Evolutionary conservation across 2,888 invertebrate genomes (phyloP), one percentile per base, ranked within the genome.

Genomic region (Volucella inflata): DNA sequence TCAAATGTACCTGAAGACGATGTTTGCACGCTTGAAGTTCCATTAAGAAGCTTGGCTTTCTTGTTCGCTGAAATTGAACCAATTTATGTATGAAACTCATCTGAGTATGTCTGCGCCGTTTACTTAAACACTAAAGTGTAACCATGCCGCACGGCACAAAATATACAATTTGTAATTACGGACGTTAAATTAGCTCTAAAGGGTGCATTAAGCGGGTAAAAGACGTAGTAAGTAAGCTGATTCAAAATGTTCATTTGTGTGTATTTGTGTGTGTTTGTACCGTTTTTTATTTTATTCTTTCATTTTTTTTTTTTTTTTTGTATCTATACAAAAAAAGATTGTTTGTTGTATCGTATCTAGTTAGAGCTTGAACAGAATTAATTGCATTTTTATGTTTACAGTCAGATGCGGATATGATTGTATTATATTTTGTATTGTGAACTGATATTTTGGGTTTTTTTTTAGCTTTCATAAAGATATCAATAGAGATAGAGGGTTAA

Each of bases 61-160:
- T 92, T 92, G 91, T 92, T 92, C 90, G 92, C 92, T 92, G 92
- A 89, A 92, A 91, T 91, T 91, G 91, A 91, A 91, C 91, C 90
- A 90, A 91, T 91, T 91, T 91, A 91, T 91, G 90, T 89, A 91
- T 90, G 60, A 78, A 84, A 85, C 71, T 62, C 67, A 81, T 81
- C 67, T 85, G 76, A 65, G 79, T 79, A 72, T 79, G 65, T 79
- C 79, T 85, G 80, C 57, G 80, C 74, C 62, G 75, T 76, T 76
- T 83, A 70, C 51, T 84, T 79, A 80, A 79, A 70, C 46, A 71
- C 75, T 72, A 77, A 67, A 75, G 81, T 81, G 62, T 75, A 75
- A 57, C 71, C 71, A 85, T 68, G 67, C 81, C 60, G 50, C 85
- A 81, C 85, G 80, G 55, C 76, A 81, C 71, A 44, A 76, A 76